Evolutionary conservation across 2,888 invertebrate species (phyloP), one percentile per base, ranked within the genome.

Genomic region (Sphaerophoria rueppellii): DNA sequence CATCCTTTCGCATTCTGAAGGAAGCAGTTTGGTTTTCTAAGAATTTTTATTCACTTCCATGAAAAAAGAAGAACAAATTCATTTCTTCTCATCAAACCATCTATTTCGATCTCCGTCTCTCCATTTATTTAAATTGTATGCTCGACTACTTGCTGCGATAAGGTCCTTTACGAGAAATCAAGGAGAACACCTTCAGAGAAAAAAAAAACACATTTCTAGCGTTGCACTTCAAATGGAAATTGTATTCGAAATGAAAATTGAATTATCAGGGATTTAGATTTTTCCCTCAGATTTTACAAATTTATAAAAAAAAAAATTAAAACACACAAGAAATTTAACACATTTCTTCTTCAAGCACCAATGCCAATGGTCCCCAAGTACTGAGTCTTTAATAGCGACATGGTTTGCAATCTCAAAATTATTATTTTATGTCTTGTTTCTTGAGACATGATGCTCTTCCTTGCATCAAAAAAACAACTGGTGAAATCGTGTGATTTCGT

Each of bases 191-290:
- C 32, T 52, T 65, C 7, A 7, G 40, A 40, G 37, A 40, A 40
- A 24, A 24, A 24, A 24, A 24, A 2, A 24, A 2, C 24, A 24
- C 24, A 24, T 24, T 24, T 24, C 2, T 24, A 1, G 16, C 11
- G 40, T 16, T 61, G 69, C 43, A 52, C 34, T 34, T 43, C 24
- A 24, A 43, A 9, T 71, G 67, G 61, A 75, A 83, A 79, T 75
- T 67, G 67, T 54, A 80, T 76, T 80, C 57, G 43, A 57, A 75
- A 83, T 80, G 83, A 80, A 83, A 83, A 83, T 83, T 80, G 79
- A 83, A 83, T 83, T 80, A 67, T 72, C 70, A 74, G 37, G 70
- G 70, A 72, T 72, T 76, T 81, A 65, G 75, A 81, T 81, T 81
- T 81, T 67, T 48, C 52, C 6, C n/a, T 24, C 24, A 70, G 70